Conservation (phyloP, 2,888 invertebrate genomes). For the Polyploca ridens region DNA sequence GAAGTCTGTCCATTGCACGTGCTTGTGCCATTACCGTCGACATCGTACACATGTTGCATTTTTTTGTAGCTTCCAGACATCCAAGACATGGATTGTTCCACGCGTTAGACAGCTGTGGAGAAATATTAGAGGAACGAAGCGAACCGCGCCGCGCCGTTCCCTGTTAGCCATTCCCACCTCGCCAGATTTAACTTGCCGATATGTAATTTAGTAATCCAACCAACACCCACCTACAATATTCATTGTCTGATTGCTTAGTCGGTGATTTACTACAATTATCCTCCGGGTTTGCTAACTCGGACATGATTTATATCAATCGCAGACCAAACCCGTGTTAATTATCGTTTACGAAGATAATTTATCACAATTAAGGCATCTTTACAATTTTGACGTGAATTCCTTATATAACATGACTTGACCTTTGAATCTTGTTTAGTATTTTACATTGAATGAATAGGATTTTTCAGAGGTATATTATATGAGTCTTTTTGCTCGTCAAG, state of each 20-base stretch:
- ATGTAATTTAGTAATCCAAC: slow-evolving; percentile 68
- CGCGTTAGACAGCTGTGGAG: slow-evolving; percentile 65
- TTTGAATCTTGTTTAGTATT: slow-evolving; percentile 45
- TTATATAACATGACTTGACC: slow-evolving; percentile 52
- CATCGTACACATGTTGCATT: slow-evolving; percentile 69
- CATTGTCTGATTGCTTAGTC: slow-evolving; percentile 68
- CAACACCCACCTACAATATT: slow-evolving; percentile 73
- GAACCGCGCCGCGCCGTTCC: slow-evolving; percentile 26
- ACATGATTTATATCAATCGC: slow-evolving; percentile 65
- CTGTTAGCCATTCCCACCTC: slow-evolving; percentile 45
- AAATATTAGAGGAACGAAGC: slow-evolving; percentile 60
- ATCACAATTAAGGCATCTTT: slow-evolving; percentile 66
- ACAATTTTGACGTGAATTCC: slow-evolving; percentile 54
- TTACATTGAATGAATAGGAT: slow-evolving; percentile 32
- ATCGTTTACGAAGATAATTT: slow-evolving; percentile 66
- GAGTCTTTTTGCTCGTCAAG: neutral
- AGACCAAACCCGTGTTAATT: slow-evolving; percentile 59
- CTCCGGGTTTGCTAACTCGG: slow-evolving; percentile 63
- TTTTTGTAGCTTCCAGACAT: slow-evolving; percentile 60
- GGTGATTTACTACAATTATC: slow-evolving; percentile 75
- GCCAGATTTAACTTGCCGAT: slow-evolving; percentile 61
- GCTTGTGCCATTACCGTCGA: slow-evolving; percentile 51
- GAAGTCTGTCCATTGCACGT: slow-evolving; percentile 62
- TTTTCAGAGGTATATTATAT: slow-evolving; percentile 36
- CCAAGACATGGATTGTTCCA: slow-evolving; percentile 68